phyloP scores from a whole-genome alignment of 1,140 invertebrate species.

The Protaetia brevitarsis region DNA sequence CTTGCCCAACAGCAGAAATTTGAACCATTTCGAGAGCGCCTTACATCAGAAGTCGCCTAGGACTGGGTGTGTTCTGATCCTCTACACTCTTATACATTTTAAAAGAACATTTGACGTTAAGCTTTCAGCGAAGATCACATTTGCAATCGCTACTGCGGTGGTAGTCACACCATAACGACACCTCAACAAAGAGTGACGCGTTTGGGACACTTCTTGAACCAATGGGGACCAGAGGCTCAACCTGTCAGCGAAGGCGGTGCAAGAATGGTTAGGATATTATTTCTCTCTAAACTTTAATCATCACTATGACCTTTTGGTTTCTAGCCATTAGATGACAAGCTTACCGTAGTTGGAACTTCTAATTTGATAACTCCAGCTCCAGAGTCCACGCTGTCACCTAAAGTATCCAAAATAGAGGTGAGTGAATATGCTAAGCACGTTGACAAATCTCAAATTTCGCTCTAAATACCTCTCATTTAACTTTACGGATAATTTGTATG shows the following conservation, averaged over 20 bases:
- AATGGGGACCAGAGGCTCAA: constrained; percentile 59
- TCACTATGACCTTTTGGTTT: background rate
- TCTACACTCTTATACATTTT: no score
- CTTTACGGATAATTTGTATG: no score
- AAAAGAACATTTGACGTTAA: background rate
- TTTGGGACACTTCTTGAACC: constrained; percentile 58
- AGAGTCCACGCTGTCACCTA: background rate
- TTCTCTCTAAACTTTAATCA: background rate
- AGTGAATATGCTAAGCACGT: background rate
- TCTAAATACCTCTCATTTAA: background rate
- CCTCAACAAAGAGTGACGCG: constrained; percentile 61
- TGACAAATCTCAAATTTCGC: background rate
- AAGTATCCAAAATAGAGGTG: background rate
- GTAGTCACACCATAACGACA: constrained; percentile 66
- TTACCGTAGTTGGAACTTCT: background rate
- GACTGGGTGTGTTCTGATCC: background rate
- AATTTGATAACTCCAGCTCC: background rate
- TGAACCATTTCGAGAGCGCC: constrained; percentile 48
- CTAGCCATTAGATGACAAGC: background rate
- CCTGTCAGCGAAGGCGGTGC: constrained; percentile 51
- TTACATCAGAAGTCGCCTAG: constrained; percentile 28
- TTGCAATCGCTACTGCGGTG: constrained; percentile 69
- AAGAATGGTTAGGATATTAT: background rate
- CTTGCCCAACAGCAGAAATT: constrained; percentile 47
- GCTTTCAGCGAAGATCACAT: constrained; percentile 53